These are phyloP conservation scores for Orycteropus afer DNA, from an alignment of 2,113 vertebrate species.

Conservation along the genomic window DNA sequence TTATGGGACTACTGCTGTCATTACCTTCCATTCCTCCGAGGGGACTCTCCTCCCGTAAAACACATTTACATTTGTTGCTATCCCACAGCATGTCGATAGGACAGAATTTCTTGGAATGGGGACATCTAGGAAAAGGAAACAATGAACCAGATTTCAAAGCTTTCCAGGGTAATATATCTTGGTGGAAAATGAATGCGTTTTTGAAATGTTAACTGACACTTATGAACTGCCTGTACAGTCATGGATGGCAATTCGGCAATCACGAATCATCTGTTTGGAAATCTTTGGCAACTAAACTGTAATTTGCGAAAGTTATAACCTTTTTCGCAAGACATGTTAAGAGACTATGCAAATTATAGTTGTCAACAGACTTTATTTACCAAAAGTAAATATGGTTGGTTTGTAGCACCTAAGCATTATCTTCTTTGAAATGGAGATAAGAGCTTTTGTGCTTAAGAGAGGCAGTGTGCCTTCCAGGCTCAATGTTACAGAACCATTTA, in stretches of 20 bases:
- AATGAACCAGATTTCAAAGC: slow-evolving; percentile 21
- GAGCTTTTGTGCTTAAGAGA: background rate
- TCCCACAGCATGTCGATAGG: slow-evolving; percentile 93
- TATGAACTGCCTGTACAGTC: background rate
- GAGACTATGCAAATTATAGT: slow-evolving; percentile 23
- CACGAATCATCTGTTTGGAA: slow-evolving; percentile 30
- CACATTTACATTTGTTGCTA: slow-evolving; percentile 91
- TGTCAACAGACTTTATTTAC: slow-evolving; percentile 43
- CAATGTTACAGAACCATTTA: background rate
- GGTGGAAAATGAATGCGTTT: background rate
- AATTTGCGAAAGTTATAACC: slow-evolving; percentile 35
- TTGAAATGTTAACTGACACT: background rate
- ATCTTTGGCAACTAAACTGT: slow-evolving; percentile 36
- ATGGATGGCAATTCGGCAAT: slow-evolving; percentile 47
- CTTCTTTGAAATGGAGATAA: slow-evolving; percentile 8
- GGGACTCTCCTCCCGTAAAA: slow-evolving; percentile 84
- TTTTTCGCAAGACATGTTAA: slow-evolving; percentile 24
- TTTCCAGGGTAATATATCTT: slow-evolving; percentile 6
- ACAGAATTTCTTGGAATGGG: slow-evolving; percentile 85
- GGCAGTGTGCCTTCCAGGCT: background rate
- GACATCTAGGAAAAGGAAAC: slow-evolving; percentile 82
- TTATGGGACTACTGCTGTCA: background rate
- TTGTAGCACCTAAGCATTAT: background rate
- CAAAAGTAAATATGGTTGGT: slow-evolving; percentile 33
- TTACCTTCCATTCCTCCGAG: slow-evolving; percentile 85